These are phyloP conservation scores for Centropus bengalensis DNA, from an alignment of 2,113 vertebrate genomes.

Conservation along the genomic window DNA sequence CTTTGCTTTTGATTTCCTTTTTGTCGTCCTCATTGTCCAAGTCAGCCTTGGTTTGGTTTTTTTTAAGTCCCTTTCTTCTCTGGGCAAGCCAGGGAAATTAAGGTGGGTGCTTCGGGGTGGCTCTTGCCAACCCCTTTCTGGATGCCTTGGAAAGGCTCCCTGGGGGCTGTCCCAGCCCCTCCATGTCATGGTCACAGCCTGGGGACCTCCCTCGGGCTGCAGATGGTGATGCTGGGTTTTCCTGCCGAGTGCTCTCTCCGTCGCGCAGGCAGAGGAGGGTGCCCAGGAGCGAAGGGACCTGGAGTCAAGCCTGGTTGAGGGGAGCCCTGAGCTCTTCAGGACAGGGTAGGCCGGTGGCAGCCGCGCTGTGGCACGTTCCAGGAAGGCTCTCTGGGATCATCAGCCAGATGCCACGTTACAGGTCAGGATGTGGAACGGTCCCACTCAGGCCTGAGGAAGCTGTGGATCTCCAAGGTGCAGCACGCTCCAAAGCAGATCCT, in stretches of 20 bases:
- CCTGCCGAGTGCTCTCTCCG: background rate
- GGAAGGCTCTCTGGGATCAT: background rate
- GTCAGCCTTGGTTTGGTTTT: conserved; percentile 70
- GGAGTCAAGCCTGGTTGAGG: conserved; percentile 69
- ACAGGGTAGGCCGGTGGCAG: conserved; percentile 26
- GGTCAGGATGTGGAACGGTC: background rate
- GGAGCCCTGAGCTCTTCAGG: background rate
- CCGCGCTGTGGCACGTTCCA: rapidly evolving
- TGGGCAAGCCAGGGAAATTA: conserved; percentile 19
- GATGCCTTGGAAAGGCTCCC: background rate
- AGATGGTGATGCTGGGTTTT: background rate
- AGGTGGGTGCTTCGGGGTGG: background rate
- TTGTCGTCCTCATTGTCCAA: conserved; percentile 62
- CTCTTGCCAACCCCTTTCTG: rapidly evolving
- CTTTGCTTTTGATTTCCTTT: background rate
- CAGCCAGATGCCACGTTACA: rapidly evolving
- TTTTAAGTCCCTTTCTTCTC: conserved; percentile 78
- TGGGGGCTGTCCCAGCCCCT: background rate
- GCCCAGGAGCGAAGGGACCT: conserved; percentile 75
- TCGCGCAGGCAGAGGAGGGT: background rate
- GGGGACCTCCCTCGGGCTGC: background rate
- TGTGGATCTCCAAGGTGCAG: background rate
- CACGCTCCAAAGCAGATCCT: background rate
- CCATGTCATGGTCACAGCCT: background rate
- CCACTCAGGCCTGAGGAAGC: background rate